Base-by-base conservation (phyloP, 1,140 invertebrate genomes). In the Tetranychus urticae region DNA sequence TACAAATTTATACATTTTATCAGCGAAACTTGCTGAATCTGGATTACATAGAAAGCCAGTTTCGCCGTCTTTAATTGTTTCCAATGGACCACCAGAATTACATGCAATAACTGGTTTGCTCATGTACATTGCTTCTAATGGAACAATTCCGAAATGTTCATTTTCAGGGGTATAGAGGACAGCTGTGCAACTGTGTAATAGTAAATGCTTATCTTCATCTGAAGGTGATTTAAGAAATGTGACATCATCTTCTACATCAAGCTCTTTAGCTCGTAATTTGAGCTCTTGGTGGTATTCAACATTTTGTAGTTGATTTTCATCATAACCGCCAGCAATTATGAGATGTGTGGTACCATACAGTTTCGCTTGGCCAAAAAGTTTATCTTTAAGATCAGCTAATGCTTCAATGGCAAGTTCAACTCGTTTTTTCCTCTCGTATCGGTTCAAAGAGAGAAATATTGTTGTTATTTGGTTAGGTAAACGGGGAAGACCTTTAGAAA, bases 81-180 rank as follows among this genome's bases (percentile, higher is more conserved):
- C 96, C 5, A 78, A 81, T 0, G 94, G 94, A 1, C 96, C 96
- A 37, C 96, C 96, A 70, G 83, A 89, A 69, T 91, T 88, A 0
- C 88, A 82, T 0, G 94, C 96, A 65, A 99, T 82, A 0, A 99
- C 92, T 31, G 93, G 91, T 68, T 88, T 86, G 36, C 77, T 74
- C 69, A 83, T 81, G 69, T 88, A 90, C 96, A 99, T 99, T 0
- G 93, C 91, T 77, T 99, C 96, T 58, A 99, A 74, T 1, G 96
- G 96, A 7, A 99, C 96, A 69, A 99, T 99, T 5, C 96, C 96
- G 79, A 99, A 99, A 76, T 99, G 96, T 72, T 99, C 96, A 71
- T 88, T 88, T 0, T 82, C 79, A 4, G 96, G 96, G 31, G 96
- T 99, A 66, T 99, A 99, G 14, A 99, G 68, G 4, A 98, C 72